Conservation (phyloP, 2,888 invertebrate genomes). For the Merodon equestris region DNA sequence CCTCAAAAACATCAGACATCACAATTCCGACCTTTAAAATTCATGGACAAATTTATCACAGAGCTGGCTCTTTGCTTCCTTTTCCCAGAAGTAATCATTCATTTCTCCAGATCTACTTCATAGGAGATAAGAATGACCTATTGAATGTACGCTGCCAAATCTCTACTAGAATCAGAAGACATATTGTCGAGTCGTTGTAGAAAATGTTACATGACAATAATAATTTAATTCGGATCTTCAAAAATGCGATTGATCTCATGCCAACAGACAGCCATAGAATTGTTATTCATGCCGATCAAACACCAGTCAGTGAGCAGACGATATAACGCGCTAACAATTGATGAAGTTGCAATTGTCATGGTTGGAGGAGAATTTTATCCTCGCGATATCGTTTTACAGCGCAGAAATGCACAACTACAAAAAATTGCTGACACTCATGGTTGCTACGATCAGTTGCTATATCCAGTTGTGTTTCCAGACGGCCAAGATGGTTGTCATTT, state of each 20-base stretch:
- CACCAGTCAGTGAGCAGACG: conserved; percentile 70
- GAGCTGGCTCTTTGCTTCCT: conserved; percentile 4
- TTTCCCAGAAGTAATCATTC: conserved; percentile 4
- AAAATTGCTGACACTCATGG: conserved; percentile 24
- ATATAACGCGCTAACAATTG: conserved; percentile 70
- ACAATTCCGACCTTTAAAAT: no score
- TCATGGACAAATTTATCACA: background rate
- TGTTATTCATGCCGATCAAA: conserved; percentile 71
- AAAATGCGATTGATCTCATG: conserved; percentile 51
- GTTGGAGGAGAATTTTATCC: conserved; percentile 70
- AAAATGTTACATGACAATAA: conserved; percentile 70
- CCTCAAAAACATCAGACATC: no score
- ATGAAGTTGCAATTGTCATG: conserved; percentile 71
- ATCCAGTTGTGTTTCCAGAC: conserved; percentile 68
- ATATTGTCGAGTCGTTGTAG: conserved; percentile 9
- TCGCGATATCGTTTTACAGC: conserved; percentile 71
- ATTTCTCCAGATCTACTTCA: conserved; percentile 19
- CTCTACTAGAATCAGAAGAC: conserved; percentile 2
- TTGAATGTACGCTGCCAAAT: conserved; percentile 11
- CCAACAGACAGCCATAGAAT: conserved; percentile 46
- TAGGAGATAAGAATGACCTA: conserved; percentile 11
- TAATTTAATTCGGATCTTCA: conserved; percentile 71
- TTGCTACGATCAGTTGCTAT: conserved; percentile 30
- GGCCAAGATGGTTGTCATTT: conserved; percentile 67
- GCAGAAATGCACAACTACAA: conserved; percentile 39